phyloP scores from a whole-genome alignment of 1,140 invertebrate genomes.

The Olivierus martensii region DNA sequence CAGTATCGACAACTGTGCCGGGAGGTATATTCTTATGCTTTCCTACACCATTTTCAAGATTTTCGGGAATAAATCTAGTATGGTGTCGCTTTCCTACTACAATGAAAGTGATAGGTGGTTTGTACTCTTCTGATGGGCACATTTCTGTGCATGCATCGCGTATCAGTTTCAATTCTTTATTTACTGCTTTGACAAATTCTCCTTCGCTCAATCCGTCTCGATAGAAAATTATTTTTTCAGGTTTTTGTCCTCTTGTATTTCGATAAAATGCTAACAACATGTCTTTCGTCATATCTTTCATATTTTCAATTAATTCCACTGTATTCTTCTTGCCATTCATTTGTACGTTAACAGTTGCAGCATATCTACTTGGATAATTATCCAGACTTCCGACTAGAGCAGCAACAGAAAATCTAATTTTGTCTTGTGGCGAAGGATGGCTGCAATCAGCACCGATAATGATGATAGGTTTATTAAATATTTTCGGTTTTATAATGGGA shows the following conservation, averaged over 20 bases:
- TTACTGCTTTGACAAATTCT: constrained; percentile 29
- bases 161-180: constrained; percentile 17
- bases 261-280: constrained; percentile 5
- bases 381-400: constrained; percentile 36
- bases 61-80: constrained; percentile 13
- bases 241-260: constrained; percentile 16
- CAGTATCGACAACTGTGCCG: constrained; percentile 66
- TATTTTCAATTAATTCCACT: constrained; percentile 30
- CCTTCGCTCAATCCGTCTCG: constrained; percentile 36
- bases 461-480: constrained; percentile 40
- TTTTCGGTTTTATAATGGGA: constrained; percentile 14
- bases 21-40: constrained; percentile 52
- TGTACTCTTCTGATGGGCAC: neutral
- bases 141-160: constrained; percentile 7
- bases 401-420: constrained; percentile 59
- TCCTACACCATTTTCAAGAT: constrained; percentile 21
- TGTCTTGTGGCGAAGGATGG: constrained; percentile 49
- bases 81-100: constrained; percentile 21
- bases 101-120: constrained; percentile 18
- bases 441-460: constrained; percentile 59
- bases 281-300: constrained; percentile 48
- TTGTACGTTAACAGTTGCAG: constrained; percentile 11
- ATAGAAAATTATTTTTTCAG: constrained; percentile 31
- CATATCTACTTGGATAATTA: constrained; percentile 11
- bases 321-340: constrained; percentile 4